Percentiles rank a stretch among this genome's conserved stretches.
Evolutionary conservation across 2,113 vertebrate genomes (phyloP).

Genomic region (Boleophthalmus pectinirostris): DNA sequence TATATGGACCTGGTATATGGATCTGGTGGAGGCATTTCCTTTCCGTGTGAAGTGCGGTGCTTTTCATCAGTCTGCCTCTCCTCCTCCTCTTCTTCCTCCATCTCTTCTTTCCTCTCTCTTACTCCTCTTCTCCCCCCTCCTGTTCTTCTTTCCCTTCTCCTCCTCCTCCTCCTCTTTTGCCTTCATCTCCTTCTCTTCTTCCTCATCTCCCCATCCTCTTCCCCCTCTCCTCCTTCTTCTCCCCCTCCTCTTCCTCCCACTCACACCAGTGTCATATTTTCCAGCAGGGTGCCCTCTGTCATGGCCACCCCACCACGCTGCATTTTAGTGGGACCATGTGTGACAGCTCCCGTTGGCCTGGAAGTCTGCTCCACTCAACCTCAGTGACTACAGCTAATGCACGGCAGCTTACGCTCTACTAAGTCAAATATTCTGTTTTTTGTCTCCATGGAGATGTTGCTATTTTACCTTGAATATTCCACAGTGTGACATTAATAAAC

Average conservation of each 20-base stretch:
- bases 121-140: too few relatives aligned
- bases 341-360: constrained; percentile 33
- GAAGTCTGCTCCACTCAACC: constrained; percentile 11
- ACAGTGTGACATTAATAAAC: neutral
- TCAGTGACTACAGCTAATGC: neutral
- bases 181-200: neutral
- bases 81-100: too few relatives aligned
- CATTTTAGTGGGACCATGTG: constrained; percentile 26
- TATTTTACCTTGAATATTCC: neutral
- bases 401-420: neutral
- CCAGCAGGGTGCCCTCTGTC: constrained; percentile 27
- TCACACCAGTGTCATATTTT: constrained; percentile 33
- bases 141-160: constrained; percentile 1
- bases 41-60: constrained; percentile 10
- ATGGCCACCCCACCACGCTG: constrained; percentile 22
- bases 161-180: too few relatives aligned
- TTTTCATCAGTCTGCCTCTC: constrained; percentile 16
- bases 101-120: too few relatives aligned
- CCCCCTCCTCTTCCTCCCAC: neutral
- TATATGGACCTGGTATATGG: too few relatives aligned
- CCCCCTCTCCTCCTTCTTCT: too few relatives aligned
- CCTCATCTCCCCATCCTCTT: too few relatives aligned
- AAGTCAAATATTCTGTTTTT: neutral
- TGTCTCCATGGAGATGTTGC: neutral
- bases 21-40: neutral